A percentile compares a stretch with the other conserved stretches of the same genome.
Conservation (phyloP, 2,888 invertebrate genomes). For the Cylindroiulus punctatus region DNA sequence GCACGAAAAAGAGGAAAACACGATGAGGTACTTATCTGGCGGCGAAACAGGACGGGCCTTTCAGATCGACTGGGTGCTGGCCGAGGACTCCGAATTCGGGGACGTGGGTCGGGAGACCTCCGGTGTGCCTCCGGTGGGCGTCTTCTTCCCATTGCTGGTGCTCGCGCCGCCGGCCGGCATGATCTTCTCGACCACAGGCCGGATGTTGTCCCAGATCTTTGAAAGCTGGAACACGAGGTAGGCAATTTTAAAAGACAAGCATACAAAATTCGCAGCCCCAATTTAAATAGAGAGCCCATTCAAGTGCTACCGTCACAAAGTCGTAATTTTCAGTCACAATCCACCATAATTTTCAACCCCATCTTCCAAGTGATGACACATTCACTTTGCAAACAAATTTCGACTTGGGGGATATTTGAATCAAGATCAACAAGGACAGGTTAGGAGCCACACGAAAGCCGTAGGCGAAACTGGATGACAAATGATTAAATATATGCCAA, state of each 20-base stretch:
- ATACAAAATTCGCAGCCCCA: no score
- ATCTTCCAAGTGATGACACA: no score
- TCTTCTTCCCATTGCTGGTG: background rate
- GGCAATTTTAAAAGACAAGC: background rate
- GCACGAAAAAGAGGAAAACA: background rate
- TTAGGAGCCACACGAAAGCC: no score
- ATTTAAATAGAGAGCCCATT: no score
- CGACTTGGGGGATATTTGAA: no score
- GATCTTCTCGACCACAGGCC: constrained; percentile 48
- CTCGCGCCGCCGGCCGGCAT: background rate
- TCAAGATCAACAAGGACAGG: no score
- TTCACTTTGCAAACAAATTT: no score
- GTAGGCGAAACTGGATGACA: no score
- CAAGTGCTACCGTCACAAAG: no score
- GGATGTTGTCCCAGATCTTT: constrained; percentile 50
- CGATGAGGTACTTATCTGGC: background rate
- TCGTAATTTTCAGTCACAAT: no score
- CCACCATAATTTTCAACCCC: no score
- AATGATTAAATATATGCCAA: no score
- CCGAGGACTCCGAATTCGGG: background rate
- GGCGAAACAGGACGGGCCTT: background rate
- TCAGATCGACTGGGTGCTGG: constrained; percentile 14
- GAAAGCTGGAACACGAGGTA: constrained; percentile 24
- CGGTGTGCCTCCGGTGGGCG: constrained; percentile 9
- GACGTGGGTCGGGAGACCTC: constrained; percentile 48